Base-by-base conservation (phyloP, 2,113 vertebrate species). In the Murina feae region DNA sequence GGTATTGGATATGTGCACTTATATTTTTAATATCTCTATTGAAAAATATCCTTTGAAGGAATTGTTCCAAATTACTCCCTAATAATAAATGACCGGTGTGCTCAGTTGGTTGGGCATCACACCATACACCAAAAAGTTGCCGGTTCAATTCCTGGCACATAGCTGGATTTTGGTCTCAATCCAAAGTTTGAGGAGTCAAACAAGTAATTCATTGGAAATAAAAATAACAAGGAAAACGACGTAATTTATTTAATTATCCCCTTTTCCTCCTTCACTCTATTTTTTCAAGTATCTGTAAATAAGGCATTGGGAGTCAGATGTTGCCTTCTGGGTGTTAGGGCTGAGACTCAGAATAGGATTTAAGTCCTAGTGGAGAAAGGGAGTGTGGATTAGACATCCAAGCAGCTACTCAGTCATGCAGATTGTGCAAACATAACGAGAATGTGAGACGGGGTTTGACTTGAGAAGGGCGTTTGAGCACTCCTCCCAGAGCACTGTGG, bases 281-380 rank as follows among this genome's bases (percentile, higher is more conserved):
- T 58, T 68, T 92, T 90, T 65, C 25, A 55, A 32, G 10, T 17
- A 49, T 72, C 12, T 72, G 3, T 93, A 76, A 85, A 72, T 21
- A 51, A 90, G 47, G 2, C 6, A 53, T 30, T 49, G 32, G 35
- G 21, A 96, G 28, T 95, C 42, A 84, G 49, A 86, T 42, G 28
- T 71, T 75, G 69, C 30, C 49, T 92, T 9, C 13, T 75, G 37
- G 49, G 49, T 94, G 58, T 95, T 37, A 80, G 72, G 58, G n/a
- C n/a, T 92, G 75, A 66, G 72, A 94, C 47, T 78, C 35, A 85
- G 79, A 94, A 84, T 8, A 88, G 20, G 58, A 35, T 86, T 63
- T 89, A 78, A 60, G 32, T 44, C 30, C 60, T 66, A 71, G n/a
- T 71, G n/a, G 18, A 39, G n/a, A 60, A 87, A 84, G 42, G n/a